Base-by-base conservation (phyloP, 2,113 vertebrate species). In the Embiotoca jacksoni region DNA sequence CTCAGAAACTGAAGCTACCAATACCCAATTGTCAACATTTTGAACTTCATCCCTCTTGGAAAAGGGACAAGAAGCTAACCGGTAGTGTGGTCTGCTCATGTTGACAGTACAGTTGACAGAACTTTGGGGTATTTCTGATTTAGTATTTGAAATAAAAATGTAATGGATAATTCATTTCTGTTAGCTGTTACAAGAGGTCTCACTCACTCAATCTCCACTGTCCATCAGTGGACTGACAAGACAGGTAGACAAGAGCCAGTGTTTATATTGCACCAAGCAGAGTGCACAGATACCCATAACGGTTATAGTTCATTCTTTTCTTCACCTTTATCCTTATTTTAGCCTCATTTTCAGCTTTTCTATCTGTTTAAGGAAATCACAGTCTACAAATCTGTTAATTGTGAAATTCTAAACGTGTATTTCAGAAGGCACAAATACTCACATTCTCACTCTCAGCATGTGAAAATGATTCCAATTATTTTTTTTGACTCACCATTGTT, bases 221-320 rank as follows among this genome's bases (percentile, higher is more conserved):
- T 70, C 23, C 54, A 72, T 81, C 80, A 85, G 52, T 33, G 6
- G 37, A 54, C 61, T 65, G 39, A 9, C n/a, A 11, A 23, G 5
- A 56, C 39, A 46, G 60, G 57, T 7, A 47, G 23, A 47, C 59
- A 63, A 33, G 37, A 67, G 59, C 7, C 47, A 58, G 35, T 44
- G 50, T 61, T 62, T 31, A 37, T 35, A 10, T n/a, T 57, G 53
- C 53, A 75, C 8, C 32, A 8, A 58, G 32, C 30, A 33, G 37
- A 46, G 13, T n/a, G 37, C 30, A 14, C 5, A 44, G 10, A 54
- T 77, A 47, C 54, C 7, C 47, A 72, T 49, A 63, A 32, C 50
- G 49, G 55, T 69, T 56, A 52, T 1, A 23, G 39, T 47, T 53
- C 7, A 7, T 9, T 2, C 41, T 44, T 44, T 44, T 30, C 35